Base-by-base conservation (phyloP, 2,797 vertebrate genomes). In the Rhabdomys pumilio region DNA sequence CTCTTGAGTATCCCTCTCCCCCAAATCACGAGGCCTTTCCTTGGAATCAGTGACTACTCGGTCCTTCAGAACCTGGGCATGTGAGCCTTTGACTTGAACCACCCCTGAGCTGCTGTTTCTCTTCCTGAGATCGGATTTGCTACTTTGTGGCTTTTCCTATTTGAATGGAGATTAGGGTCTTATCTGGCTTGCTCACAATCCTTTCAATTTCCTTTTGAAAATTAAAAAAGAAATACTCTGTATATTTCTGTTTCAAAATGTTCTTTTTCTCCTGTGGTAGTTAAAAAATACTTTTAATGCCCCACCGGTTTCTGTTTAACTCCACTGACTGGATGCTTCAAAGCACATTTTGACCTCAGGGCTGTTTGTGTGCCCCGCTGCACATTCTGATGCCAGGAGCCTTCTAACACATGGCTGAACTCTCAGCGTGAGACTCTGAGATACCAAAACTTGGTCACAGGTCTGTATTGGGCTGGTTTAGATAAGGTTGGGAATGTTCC, bases 181-280 rank as follows among this genome's bases (percentile, higher is more conserved):
- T 97, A 93, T 92, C 96, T 97, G 96, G 86, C 91, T 93, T 90
- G 77, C 96, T 98, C 97, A 96, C 90, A 97, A 98, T 98, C 98
- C 97, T 96, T 98, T 98, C 98, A 92, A 98, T 98, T 98, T 98
- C 98, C 98, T 98, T 93, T 98, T 94, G 96, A 97, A 98, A 98
- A 98, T 98, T 92, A 95, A 98, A 98, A 67, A 97, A 98, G 86
- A 93, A 97, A 93, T 86, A 97, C 57, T 95, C 91, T 14, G 88
- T 72, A 38, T 91, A 89, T 97, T 96, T 97, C 79, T 96, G 98
- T 97, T 97, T 98, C 98, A 98, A 98, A 97, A 97, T 96, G 97
- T 92, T 95, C 85, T 69, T 95, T 98, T 97, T 93, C 94, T 34
- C 14, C 12, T 90, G 94, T 96, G 96, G 90, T 81, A 95, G 96